phyloP scores from a whole-genome alignment of 2,888 invertebrate genomes.

The Drosophila dives region DNA sequence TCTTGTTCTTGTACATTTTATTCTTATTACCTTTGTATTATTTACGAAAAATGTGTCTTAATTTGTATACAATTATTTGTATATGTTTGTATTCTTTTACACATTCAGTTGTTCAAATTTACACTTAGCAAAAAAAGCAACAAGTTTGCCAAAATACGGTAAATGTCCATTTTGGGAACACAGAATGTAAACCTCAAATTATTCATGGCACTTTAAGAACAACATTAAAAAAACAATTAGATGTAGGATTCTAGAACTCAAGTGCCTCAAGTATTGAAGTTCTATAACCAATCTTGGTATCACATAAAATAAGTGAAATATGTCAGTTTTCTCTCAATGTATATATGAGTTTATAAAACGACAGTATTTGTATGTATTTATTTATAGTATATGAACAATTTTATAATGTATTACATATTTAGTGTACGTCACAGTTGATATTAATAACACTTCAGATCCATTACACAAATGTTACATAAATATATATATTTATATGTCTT shows the following conservation, averaged over 20 bases:
- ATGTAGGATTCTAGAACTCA: background rate
- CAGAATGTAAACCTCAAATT: background rate
- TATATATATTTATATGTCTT: background rate
- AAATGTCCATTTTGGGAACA: background rate
- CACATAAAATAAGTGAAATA: background rate
- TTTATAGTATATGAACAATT: conserved; percentile 3
- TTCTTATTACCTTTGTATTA: background rate
- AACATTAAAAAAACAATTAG: background rate
- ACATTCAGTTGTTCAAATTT: background rate
- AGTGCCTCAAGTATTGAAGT: background rate
- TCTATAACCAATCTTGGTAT: background rate
- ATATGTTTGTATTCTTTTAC: background rate
- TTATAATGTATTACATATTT: background rate
- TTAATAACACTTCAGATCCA: conserved; percentile 7
- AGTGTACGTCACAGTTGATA: conserved; percentile 19
- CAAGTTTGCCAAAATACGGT: background rate
- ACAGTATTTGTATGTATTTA: conserved; percentile 17
- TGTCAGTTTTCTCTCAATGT: background rate
- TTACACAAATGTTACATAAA: conserved; percentile 4
- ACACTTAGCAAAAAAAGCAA: background rate
- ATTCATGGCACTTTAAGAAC: background rate
- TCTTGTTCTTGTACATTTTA: background rate
- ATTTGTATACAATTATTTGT: background rate
- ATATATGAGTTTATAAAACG: conserved; percentile 7
- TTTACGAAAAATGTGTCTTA: conserved; percentile 6